Evolutionary conservation across 2,888 invertebrate genomes (phyloP), one percentile per base, ranked within the genome.

Genomic region (Temnothorax rugatulus): DNA sequence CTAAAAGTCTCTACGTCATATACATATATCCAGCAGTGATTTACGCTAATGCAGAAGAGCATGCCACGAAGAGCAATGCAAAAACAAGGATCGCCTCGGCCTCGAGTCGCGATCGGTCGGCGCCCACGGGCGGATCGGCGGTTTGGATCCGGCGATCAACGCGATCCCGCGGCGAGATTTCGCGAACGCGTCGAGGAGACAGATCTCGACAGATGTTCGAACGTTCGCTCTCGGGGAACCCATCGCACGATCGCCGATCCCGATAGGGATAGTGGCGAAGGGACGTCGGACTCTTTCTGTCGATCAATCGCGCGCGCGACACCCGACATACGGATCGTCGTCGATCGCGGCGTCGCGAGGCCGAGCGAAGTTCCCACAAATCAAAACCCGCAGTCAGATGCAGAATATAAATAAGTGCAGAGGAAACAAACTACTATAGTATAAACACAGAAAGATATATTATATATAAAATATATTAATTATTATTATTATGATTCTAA

Each of bases 331-430:
- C 29, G 82, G 63, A 75, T 44, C 21, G 41, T n/a, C 47, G 64
- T 57, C 79, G 85, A 61, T 52, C 88, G 90, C 90, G 87, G 75
- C 84, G 68, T 59, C 71, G 25, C 68, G 79, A 59, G 71, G 71
- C 71, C 79, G 90, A 86, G 87, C 91, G 93, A 92, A 89, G 85
- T 89, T 92, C 94, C 93, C 91, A 92, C 93, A 94, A 94, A 94
- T 94, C 94, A 94, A 90, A 94, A 94, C 94, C 94, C 93, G 92
- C 94, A 95, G 94, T 94, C 93, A 94, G 93, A 64, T 94, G 94
- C 93, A 93, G 90, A 93, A 87, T 88, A 90, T 88, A 90, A 92
- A 92, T 93, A 94, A 94, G 93, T 94, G 93, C 94, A 93, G 92
- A 94, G 90, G 91, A 94, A 92, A 93, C 91, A 93, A 94, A 94